These are phyloP conservation scores for Ooceraea biroi DNA, from an alignment of 1,140 invertebrate species.

Conservation along the genomic window DNA sequence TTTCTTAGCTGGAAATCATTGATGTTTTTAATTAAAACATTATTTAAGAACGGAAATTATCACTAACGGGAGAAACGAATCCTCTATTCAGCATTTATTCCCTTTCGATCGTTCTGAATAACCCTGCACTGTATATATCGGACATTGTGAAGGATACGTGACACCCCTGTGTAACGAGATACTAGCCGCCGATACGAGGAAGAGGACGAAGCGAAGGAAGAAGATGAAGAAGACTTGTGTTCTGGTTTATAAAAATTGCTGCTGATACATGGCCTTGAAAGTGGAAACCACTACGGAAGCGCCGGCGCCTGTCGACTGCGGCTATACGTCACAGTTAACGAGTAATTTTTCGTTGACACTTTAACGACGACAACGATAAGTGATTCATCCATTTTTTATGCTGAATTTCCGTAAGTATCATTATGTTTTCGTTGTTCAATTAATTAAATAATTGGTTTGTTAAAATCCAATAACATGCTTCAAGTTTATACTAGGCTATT, in stretches of 20 bases:
- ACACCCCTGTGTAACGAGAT: slow-evolving; percentile 81
- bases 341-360: slow-evolving; percentile 36
- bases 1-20: neutral
- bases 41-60: neutral
- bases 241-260: slow-evolving; percentile 74
- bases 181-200: slow-evolving; percentile 70
- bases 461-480: neutral
- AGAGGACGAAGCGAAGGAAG: slow-evolving; percentile 61
- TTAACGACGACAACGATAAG: slow-evolving; percentile 27
- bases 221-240: slow-evolving; percentile 74
- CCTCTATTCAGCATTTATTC: slow-evolving; percentile 1
- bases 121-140: slow-evolving; percentile 14
- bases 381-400: neutral
- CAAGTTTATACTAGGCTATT: neutral
- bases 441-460: no score
- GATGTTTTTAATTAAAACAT: slow-evolving; percentile 7
- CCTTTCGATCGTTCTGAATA: slow-evolving; percentile 25
- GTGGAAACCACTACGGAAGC: slow-evolving; percentile 73
- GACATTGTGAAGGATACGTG: slow-evolving; percentile 73
- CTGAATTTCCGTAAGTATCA: neutral
- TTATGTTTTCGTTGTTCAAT: neutral
- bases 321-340: slow-evolving; percentile 28
- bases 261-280: slow-evolving; percentile 63
- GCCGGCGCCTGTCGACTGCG: slow-evolving; percentile 59
- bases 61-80: slow-evolving; percentile 29